Evolutionary conservation across 2,888 invertebrate species (phyloP), one percentile per base, ranked within the genome.

Genomic region (Sinentomon sp.): DNA sequence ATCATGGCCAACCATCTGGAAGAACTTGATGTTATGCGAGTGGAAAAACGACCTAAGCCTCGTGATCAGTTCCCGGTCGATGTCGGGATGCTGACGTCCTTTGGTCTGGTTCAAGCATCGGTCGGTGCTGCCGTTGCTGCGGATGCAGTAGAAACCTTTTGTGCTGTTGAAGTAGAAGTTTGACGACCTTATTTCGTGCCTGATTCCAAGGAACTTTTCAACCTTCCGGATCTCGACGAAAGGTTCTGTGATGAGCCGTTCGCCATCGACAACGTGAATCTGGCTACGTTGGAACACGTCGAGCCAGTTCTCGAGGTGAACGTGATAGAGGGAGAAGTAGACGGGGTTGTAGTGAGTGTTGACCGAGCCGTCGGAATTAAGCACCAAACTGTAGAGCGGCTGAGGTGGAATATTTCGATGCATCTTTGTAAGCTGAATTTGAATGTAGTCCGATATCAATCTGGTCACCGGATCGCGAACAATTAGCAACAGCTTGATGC

Each of bases 161-260:
- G 83, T 85, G 56, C 75, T 73, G 58, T 97, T 92, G 59, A 83
- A 94, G 57, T 87, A 85, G 55, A 94, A 82, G 55, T 85, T 80
- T 52, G 76, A 75, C 46, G 70, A 64, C 33, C 69, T 69, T 41
- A 80, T 70, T 30, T 63, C 57, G 7, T 62, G 60, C 36, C 62
- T 61, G 39, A 82, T 55, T 40, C 74, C 75, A 24, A 89, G 64
- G 52, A 89, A 89, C 37, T 64, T 63, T 54, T 89, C 87, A 44
- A 85, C 78, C 44, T 72, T 66, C 44, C 73, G 67, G 30, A 89
- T 55, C 53, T 85, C 82, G 1, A 74, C 70, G 32, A 82, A 70
- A 0, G 87, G 87, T 32, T 87, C 78, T 46, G 74, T 74, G 46
- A 85, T 78, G 38, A 89, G 64, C 42, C 70, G 66, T 55, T 89